Conservation (phyloP, 2,797 vertebrate genomes). For the Mastacembelus armatus region DNA sequence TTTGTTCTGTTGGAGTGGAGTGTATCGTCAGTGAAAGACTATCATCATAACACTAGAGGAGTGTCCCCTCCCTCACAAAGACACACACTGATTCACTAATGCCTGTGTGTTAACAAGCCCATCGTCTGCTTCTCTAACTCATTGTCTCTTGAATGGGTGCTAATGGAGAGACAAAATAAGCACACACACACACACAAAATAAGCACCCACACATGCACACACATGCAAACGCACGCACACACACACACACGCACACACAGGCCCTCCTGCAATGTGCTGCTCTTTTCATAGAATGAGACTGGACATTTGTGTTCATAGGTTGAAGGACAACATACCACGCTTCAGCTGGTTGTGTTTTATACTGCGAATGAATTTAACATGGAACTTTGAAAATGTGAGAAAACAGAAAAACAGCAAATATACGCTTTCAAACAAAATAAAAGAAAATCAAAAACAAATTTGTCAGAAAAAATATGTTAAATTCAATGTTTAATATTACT, state of each 20-base stretch:
- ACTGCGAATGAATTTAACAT: not conserved
- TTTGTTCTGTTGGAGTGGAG: conserved; percentile 78
- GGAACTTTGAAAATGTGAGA: not conserved
- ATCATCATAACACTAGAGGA: conserved; percentile 76
- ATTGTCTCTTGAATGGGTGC: conserved; percentile 79
- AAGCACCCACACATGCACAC: conserved; percentile 52
- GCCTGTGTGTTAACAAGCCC: conserved; percentile 80
- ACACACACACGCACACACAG: conserved; percentile 54
- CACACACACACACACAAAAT: conserved; percentile 53
- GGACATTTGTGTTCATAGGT: conserved; percentile 37
- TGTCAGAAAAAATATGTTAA: not conserved
- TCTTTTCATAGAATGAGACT: conserved; percentile 65
- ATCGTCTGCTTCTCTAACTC: conserved; percentile 75
- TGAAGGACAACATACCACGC: not conserved
- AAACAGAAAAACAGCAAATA: not conserved
- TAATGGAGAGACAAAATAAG: conserved; percentile 81
- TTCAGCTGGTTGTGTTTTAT: not conserved
- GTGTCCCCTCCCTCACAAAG: conserved; percentile 72
- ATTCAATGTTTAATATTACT: conserved; percentile 1
- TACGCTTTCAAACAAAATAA: not conserved
- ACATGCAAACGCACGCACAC: conserved; percentile 56
- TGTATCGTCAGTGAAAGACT: conserved; percentile 71
- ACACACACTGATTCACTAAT: conserved; percentile 78
- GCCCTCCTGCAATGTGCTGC: conserved; percentile 62
- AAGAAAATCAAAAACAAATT: not conserved